A percentile compares a stretch with the other conserved stretches of the same genome.
Conservation (phyloP, 2,888 invertebrate species). For the Rhamphomyia laevipes region DNA sequence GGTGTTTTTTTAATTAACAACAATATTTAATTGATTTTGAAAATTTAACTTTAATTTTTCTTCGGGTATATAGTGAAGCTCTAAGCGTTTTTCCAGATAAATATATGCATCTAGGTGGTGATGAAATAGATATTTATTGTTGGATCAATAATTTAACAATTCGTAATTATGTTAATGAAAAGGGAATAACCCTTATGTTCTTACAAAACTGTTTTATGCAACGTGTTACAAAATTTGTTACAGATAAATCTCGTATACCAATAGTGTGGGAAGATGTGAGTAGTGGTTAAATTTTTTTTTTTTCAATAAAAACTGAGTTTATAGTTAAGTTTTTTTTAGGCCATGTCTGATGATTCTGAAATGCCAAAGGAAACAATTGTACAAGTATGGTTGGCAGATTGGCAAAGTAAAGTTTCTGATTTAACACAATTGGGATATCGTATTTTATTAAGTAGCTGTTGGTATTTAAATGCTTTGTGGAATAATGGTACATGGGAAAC, state of each 20-base stretch:
- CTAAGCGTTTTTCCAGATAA: slow-evolving; percentile 59
- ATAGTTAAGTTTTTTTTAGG: slow-evolving; percentile 8
- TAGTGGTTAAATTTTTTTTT: neutral
- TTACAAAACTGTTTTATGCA: too few relatives aligned
- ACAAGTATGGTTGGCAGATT: slow-evolving; percentile 61
- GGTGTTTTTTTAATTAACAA: slow-evolving; percentile 31
- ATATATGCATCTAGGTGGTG: slow-evolving; percentile 82
- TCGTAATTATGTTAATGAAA: slow-evolving; percentile 53
- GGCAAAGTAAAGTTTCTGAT: slow-evolving; percentile 24
- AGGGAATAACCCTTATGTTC: too few relatives aligned
- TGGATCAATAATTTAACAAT: slow-evolving; percentile 58
- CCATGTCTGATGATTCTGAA: slow-evolving; percentile 34
- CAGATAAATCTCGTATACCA: slow-evolving; percentile 39
- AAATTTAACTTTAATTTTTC: slow-evolving; percentile 4
- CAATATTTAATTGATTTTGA: slow-evolving; percentile 12
- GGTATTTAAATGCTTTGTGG: slow-evolving; percentile 62
- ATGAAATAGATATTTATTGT: slow-evolving; percentile 74
- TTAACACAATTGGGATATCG: slow-evolving; percentile 50
- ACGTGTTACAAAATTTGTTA: slow-evolving; percentile 43
- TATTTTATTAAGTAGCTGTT: slow-evolving; percentile 66
- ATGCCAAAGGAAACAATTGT: slow-evolving; percentile 52
- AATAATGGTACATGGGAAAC: slow-evolving; percentile 55
- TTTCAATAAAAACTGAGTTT: neutral
- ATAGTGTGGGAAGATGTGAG: slow-evolving; percentile 78
- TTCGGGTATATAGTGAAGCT: slow-evolving; percentile 36